These are phyloP conservation scores for Myopa testacea DNA, from an alignment of 2,888 invertebrate species.

Conservation along the genomic window DNA sequence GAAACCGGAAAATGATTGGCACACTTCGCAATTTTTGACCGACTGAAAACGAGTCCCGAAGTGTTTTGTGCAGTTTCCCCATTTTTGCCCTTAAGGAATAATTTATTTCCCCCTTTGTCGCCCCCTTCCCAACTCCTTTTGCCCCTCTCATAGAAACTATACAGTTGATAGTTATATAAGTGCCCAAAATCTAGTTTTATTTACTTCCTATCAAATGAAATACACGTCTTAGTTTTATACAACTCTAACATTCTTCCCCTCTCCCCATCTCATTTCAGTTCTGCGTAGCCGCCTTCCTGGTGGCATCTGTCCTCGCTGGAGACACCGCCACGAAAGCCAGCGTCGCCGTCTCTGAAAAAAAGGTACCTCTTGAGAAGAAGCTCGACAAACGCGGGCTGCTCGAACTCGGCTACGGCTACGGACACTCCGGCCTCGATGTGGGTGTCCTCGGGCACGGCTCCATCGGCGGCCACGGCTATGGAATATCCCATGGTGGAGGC, in stretches of 20 bases:
- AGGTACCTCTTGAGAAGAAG: slow-evolving; percentile 78
- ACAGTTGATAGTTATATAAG: not conserved
- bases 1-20: not conserved
- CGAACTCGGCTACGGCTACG: slow-evolving; percentile 84
- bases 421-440: slow-evolving; percentile 79
- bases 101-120: too few species aligned
- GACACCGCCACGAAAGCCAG: slow-evolving; percentile 73
- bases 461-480: slow-evolving; percentile 67
- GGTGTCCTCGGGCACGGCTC: slow-evolving; percentile 79
- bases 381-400: slow-evolving; percentile 85
- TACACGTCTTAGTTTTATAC: too few species aligned
- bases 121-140: too few species aligned
- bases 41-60: too few species aligned
- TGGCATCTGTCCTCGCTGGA: slow-evolving; percentile 77
- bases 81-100: too few species aligned
- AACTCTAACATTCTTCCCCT: slow-evolving; percentile 2
- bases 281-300: slow-evolving; percentile 79
- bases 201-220: not conserved
- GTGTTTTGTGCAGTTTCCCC: too few species aligned
- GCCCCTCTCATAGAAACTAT: not conserved
- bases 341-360: slow-evolving; percentile 64
- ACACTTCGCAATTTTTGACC: not conserved
- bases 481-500: slow-evolving; percentile 58
- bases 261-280: slow-evolving; percentile 69
- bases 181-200: not conserved